A percentile compares a stretch with the other conserved stretches of the same genome.
phyloP scores from a whole-genome alignment of 2,113 vertebrate genomes.

The Argyrosomus japonicus region DNA sequence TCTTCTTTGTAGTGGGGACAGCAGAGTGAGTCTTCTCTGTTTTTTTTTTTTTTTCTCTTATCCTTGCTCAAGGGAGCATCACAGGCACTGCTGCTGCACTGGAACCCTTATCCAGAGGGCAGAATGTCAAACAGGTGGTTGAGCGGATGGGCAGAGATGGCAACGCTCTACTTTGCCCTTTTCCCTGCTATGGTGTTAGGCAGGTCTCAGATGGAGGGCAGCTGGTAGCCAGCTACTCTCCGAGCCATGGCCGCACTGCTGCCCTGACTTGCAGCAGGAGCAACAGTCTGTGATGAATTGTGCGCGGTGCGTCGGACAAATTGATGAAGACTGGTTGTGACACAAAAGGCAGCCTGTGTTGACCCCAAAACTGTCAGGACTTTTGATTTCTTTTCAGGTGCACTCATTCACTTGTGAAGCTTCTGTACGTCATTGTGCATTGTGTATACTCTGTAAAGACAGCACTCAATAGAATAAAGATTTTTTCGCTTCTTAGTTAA shows the following conservation, averaged over 20 bases:
- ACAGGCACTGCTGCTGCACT: constrained; percentile 13
- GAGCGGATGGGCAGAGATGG: not conserved
- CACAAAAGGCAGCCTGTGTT: not conserved
- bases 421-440: not conserved
- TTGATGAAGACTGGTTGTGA: not conserved
- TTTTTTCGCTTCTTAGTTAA: not conserved
- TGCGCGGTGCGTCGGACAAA: constrained; percentile 4
- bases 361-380: not conserved
- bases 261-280: not conserved
- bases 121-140: constrained; percentile 50
- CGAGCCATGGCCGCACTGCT: not conserved
- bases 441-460: not conserved
- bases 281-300: constrained; percentile 1
- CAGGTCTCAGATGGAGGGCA: constrained; percentile 17
- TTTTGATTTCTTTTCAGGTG: not conserved
- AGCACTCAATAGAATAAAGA: not conserved
- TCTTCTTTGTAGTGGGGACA: not conserved
- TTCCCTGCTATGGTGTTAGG: constrained; percentile 8
- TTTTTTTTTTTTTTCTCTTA: not conserved
- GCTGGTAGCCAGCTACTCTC: not conserved
- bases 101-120: constrained; percentile 23
- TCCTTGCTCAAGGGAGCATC: constrained; percentile 21
- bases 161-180: constrained; percentile 23
- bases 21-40: not conserved
- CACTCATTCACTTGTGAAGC: not conserved